phyloP scores from a whole-genome alignment of 1,140 invertebrate species.

The Rhysida immarginata region DNA sequence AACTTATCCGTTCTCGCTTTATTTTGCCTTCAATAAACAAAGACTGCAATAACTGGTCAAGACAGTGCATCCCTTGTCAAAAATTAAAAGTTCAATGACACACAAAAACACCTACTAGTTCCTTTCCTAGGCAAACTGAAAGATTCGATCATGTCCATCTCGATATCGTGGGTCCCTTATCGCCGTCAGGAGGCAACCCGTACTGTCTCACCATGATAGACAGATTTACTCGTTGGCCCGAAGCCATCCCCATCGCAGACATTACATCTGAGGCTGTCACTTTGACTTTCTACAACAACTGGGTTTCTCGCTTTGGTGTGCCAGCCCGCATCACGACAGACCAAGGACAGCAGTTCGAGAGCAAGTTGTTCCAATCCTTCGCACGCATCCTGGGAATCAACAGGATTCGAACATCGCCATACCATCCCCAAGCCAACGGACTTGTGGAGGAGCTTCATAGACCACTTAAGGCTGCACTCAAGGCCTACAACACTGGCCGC shows the following conservation, averaged over 20 bases:
- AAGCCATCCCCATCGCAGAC: conserved; percentile 20
- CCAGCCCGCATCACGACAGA: conserved; percentile 27
- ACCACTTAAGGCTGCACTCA: conserved; percentile 17
- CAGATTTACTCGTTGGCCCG: conserved; percentile 18
- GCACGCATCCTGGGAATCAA: conserved; percentile 13
- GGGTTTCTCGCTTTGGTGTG: conserved; percentile 27
- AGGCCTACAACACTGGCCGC: background rate
- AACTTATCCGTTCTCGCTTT: background rate
- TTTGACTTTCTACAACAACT: conserved; percentile 18
- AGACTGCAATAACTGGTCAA: background rate
- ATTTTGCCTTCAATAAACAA: background rate
- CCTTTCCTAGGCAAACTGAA: background rate
- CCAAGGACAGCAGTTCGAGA: conserved; percentile 27
- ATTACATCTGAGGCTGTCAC: conserved; percentile 4
- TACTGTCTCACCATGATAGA: conserved; percentile 6
- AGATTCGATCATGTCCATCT: background rate
- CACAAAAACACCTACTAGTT: background rate
- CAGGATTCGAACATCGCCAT: no score
- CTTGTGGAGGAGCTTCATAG: conserved; percentile 20
- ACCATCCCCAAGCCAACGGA: conserved; percentile 23
- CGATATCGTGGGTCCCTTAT: background rate
- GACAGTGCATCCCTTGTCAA: background rate
- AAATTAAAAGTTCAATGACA: background rate
- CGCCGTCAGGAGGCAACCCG: background rate
- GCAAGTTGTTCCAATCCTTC: conserved; percentile 12